Evolutionary conservation across 2,797 vertebrate genomes (phyloP), one percentile per base, ranked within the genome.

Genomic region (Nyctibius grandis): DNA sequence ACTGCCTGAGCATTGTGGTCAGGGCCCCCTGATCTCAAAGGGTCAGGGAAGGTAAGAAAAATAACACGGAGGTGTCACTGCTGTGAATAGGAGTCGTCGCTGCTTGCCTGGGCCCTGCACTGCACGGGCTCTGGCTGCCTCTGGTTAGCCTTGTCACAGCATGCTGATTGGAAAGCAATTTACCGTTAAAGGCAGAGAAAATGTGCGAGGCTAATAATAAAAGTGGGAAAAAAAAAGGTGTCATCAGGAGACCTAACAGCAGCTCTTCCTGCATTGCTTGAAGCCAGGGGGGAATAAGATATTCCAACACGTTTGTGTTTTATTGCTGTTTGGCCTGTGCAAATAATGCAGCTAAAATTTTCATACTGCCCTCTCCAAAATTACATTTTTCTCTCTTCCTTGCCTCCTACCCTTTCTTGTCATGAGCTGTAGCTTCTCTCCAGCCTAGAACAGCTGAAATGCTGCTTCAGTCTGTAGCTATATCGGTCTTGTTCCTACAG

Each of bases 41-140:
- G 95, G 98, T 98, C 98, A 98, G 98, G 90, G 98, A 97, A 85
- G 98, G 98, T 92, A 98, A 98, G 97, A 98, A 98, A 98, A 99
- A 98, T 95, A 98, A 97, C 96, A 98, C 60, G 16, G 98, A 98
- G 97, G 98, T 98, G 98, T 98, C 98, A 78, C 98, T 97, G 51
- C 56, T 65, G 94, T 77, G 98, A 98, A 95, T 92, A 94, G 85
- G 98, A 98, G 95, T 96, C 85, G 34, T 97, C 60, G 15, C 93
- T 64, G 80, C 98, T 98, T 89, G 98, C 95, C 82, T 97, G 97
- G 85, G 97, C 96, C 69, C 92, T 94, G 97, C 98, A 97, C 96
- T 96, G 98, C 90, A 96, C 87, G 2, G 98, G 94, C 88, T 97
- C 97, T 12, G 97, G 96, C 97, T 98, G 98, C 98, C 95, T 98